Evolutionary conservation across 2,888 invertebrate genomes (phyloP), one percentile per base, ranked within the genome.

Genomic region (Lacanobia wlatinum): DNA sequence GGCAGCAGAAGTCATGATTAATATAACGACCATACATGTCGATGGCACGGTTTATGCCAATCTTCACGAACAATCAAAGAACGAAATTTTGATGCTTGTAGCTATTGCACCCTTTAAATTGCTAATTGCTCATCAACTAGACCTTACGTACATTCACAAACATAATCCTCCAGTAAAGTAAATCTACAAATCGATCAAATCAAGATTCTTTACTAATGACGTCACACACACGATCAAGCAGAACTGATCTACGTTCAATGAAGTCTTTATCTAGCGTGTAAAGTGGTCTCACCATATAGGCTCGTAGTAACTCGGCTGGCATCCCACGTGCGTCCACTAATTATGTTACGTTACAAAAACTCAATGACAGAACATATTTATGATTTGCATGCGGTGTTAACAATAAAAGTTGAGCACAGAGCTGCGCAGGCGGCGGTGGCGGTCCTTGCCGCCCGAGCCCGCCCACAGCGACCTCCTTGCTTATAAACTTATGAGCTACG

Each of bases 371-470:
- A 74, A 70, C 84, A 78, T 83, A 88, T 89, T 73, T 89, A 89
- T 90, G 86, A 93, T 94, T 94, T 92, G 92, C 93, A 93, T 93
- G 88, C 85, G 80, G 88, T 87, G 90, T 90, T 90, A 89, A 88
- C 87, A 88, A 87, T 87, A 85, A 87, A 85, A 84, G 78, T 86
- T 84, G 76, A 78, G 66, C 50, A 58, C 61, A 60, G 65, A 76
- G 65, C 60, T 85, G 86, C 88, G 88, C 87, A 76, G 88, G 88
- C 87, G 87, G 70, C 82, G 85, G 84, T 82, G 84, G 66, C 83
- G 86, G 85, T 87, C 88, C 88, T 88, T 85, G 88, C 84, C 83
- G 79, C 87, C 82, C 52, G 52, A 73, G 80, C 80, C 77, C 88
- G 87, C 88, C 88, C 83, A 88, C 88, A 77, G 73, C 78, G 84